phyloP scores from a whole-genome alignment of 2,888 invertebrate species.

The Meiosimyza platycephala region DNA sequence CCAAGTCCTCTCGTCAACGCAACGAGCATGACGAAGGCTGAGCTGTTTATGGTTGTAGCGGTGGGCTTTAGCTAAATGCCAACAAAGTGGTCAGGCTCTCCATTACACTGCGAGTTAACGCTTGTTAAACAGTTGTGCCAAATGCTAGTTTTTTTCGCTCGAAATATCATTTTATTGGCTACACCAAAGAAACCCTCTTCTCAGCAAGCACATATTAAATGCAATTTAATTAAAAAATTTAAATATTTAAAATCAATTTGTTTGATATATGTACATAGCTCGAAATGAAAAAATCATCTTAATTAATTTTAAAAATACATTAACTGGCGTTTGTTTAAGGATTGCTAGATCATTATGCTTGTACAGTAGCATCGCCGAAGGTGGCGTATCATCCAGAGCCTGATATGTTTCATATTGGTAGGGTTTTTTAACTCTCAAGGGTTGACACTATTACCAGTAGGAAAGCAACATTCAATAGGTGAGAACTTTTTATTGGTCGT shows the following conservation, averaged over 20 bases:
- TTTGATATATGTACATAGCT: slow-evolving; percentile 8
- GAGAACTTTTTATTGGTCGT: too few relatives aligned
- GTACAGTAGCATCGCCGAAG: neutral
- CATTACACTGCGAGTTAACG: slow-evolving; percentile 26
- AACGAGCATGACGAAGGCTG: slow-evolving; percentile 30
- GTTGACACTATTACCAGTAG: slow-evolving; percentile 1
- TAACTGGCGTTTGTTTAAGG: slow-evolving; percentile 44
- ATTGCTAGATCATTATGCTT: slow-evolving; percentile 6
- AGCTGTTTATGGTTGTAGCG: slow-evolving; percentile 21
- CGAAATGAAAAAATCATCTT: slow-evolving; percentile 51
- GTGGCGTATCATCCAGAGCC: neutral
- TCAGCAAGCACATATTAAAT: slow-evolving; percentile 19
- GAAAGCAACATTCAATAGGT: neutral
- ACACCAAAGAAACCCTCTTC: neutral
- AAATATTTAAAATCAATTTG: slow-evolving; percentile 22
- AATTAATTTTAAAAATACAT: slow-evolving; percentile 66
- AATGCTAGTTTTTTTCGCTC: slow-evolving; percentile 15
- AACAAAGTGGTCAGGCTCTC: slow-evolving; percentile 30
- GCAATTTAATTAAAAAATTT: slow-evolving; percentile 25
- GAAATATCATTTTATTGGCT: neutral
- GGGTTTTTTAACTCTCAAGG: too few relatives aligned
- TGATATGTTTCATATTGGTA: too few relatives aligned
- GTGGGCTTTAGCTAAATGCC: slow-evolving; percentile 42
- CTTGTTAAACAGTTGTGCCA: slow-evolving; percentile 15
- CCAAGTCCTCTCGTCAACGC: slow-evolving; percentile 20